A percentile compares a stretch with the other conserved stretches of the same genome.
These are phyloP conservation scores for Gortyna flavago DNA, from an alignment of 2,888 invertebrate species.

Conservation along the genomic window DNA sequence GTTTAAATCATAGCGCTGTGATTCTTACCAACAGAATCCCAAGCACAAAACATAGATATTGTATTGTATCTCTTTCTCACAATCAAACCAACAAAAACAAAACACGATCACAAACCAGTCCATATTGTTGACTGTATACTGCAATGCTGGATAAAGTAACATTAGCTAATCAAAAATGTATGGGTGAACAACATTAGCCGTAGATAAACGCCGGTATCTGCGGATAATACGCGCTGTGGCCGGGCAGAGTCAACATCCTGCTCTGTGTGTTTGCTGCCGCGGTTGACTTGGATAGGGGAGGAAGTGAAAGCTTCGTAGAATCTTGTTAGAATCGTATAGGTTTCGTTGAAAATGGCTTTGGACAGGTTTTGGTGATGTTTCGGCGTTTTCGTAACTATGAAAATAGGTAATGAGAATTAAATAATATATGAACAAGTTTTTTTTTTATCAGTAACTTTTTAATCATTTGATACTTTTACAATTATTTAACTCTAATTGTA, in stretches of 20 bases:
- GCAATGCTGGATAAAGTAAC: conserved; percentile 42
- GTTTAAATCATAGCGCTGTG: not conserved
- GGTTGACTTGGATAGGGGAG: conserved; percentile 57
- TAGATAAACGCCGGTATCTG: conserved; percentile 81
- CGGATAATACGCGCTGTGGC: conserved; percentile 74
- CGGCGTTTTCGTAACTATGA: not conserved
- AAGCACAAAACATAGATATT: not conserved
- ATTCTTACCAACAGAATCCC: not conserved
- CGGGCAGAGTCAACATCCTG: conserved; percentile 75
- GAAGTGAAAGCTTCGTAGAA: conserved; percentile 50
- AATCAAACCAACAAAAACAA: conserved; percentile 22
- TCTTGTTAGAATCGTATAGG: conserved; percentile 5
- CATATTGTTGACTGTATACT: conserved; percentile 22
- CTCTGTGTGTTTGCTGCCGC: conserved; percentile 71
- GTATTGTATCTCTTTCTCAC: conserved; percentile 7
- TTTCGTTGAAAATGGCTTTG: not conserved
- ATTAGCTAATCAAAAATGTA: conserved; percentile 71
- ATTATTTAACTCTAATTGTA: not conserved
- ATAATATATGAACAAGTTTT: not conserved
- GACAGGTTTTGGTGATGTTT: not conserved
- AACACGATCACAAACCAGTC: conserved; percentile 8
- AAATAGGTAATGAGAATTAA: not conserved
- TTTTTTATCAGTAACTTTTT: not conserved
- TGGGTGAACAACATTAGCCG: conserved; percentile 73
- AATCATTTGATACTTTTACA: not conserved